phyloP scores from a whole-genome alignment of 2,113 vertebrate species.

The Micronycteris hirsuta region DNA sequence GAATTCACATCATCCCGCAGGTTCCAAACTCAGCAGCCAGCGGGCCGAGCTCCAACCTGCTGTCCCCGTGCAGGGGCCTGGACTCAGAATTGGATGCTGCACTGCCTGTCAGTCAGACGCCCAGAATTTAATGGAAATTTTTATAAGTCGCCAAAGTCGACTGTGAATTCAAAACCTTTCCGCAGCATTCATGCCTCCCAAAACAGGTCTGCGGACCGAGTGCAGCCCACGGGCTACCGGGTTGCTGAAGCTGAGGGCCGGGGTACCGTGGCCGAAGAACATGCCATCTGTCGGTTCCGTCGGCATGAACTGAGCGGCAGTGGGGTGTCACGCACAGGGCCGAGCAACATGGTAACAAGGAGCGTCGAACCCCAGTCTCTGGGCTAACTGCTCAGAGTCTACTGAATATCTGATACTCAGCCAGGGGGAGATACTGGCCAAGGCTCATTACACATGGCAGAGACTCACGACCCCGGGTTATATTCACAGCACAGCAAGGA shows the following conservation, averaged over 20 bases:
- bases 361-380: background rate
- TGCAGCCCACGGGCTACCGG: background rate
- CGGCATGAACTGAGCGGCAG: background rate
- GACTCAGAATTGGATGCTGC: background rate
- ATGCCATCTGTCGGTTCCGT: background rate
- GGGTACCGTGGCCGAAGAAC: background rate
- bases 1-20: background rate
- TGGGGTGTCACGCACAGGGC: background rate
- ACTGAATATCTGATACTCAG: background rate
- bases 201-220: background rate
- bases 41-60: background rate
- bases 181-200: background rate
- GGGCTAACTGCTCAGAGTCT: background rate
- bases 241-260: background rate
- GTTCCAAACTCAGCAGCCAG: constrained; percentile 1
- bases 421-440: background rate
- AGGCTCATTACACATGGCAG: background rate
- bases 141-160: background rate
- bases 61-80: background rate
- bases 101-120: background rate
- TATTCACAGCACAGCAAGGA: background rate
- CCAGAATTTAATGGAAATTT: background rate
- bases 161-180: background rate
- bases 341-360: background rate
- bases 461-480: background rate